Evolutionary conservation across 2,888 invertebrate genomes (phyloP).

Genomic region (Aquatica leii): DNA sequence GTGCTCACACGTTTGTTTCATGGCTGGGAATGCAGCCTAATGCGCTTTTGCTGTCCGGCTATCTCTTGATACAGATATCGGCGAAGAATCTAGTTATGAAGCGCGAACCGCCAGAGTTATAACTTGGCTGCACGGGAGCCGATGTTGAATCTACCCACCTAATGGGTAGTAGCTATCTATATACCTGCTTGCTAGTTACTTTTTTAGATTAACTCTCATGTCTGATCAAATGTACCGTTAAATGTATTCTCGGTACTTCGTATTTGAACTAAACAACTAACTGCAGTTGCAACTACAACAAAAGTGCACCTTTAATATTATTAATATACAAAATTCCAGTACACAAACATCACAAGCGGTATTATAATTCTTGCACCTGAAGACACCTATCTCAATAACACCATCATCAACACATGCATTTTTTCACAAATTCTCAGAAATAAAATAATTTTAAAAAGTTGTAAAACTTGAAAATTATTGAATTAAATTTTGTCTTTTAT

Average conservation of each 20-base stretch:
- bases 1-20: slow-evolving; percentile 29
- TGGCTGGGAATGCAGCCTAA: slow-evolving; percentile 54
- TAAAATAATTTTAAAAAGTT: too few relatives aligned
- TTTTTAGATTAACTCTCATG: slow-evolving; percentile 24
- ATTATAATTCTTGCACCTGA: too few relatives aligned
- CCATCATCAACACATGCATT: too few relatives aligned
- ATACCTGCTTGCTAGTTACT: slow-evolving; percentile 19
- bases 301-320: background rate
- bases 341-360: too few relatives aligned
- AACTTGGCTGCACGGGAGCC: slow-evolving; percentile 47
- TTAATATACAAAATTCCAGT: too few relatives aligned
- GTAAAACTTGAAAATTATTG: too few relatives aligned
- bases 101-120: slow-evolving; percentile 51
- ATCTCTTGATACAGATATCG: slow-evolving; percentile 59
- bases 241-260: slow-evolving; percentile 14
- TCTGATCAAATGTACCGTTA: slow-evolving; percentile 26
- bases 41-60: slow-evolving; percentile 58
- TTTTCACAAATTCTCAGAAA: too few relatives aligned
- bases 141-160: slow-evolving; percentile 38
- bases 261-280: slow-evolving; percentile 8
- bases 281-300: background rate
- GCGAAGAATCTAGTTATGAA: slow-evolving; percentile 53
- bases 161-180: slow-evolving; percentile 30
- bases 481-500: too few relatives aligned
- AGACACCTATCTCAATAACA: too few relatives aligned